Conservation (phyloP, 2,888 invertebrate genomes). For the Trilocha varians region DNA sequence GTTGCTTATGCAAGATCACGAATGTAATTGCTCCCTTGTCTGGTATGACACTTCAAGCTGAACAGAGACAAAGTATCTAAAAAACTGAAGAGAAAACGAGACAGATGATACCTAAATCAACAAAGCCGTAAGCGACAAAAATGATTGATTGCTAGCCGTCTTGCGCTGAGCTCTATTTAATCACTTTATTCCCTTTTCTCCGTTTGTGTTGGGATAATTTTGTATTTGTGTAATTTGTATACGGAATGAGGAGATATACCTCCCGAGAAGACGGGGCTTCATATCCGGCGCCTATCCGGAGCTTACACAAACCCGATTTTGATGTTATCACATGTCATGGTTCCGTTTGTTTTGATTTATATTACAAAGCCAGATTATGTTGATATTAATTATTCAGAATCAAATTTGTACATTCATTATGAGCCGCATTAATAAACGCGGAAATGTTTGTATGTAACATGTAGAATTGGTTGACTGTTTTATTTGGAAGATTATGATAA, state of each 20-base stretch:
- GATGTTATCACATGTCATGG: constrained; percentile 54
- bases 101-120: constrained; percentile 40
- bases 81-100: constrained; percentile 36
- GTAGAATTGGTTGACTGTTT: neutral
- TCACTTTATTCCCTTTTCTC: constrained; percentile 75
- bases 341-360: constrained; percentile 37
- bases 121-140: constrained; percentile 68
- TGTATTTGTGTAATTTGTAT: constrained; percentile 73
- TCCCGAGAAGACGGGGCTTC: constrained; percentile 49
- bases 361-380: constrained; percentile 32
- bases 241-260: constrained; percentile 61
- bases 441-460: neutral
- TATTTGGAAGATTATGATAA: too few species aligned
- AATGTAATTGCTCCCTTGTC: constrained; percentile 75
- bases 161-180: constrained; percentile 74
- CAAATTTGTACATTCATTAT: neutral
- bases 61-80: constrained; percentile 45
- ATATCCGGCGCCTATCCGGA: constrained; percentile 55
- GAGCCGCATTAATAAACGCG: neutral
- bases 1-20: constrained; percentile 75
- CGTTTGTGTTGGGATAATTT: constrained; percentile 72
- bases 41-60: constrained; percentile 69
- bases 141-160: constrained; percentile 74
- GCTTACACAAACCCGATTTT: constrained; percentile 41
- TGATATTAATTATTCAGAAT: constrained; percentile 20